These are phyloP conservation scores for Marronus borbonicus DNA, from an alignment of 2,888 invertebrate species.

Conservation along the genomic window DNA sequence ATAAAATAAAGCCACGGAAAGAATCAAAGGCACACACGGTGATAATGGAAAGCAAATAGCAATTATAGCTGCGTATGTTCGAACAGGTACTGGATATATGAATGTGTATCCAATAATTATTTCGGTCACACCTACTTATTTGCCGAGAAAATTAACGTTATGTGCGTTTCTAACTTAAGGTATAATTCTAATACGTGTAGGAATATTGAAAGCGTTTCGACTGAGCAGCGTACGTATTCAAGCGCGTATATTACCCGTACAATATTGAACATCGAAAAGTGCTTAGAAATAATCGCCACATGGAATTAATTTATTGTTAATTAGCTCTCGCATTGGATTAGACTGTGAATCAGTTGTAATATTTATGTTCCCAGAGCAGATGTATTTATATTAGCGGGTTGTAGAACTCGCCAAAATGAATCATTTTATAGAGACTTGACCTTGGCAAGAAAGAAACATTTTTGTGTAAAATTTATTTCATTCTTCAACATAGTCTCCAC, in stretches of 20 bases:
- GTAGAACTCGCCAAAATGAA: too few relatives aligned
- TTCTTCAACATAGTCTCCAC: too few relatives aligned
- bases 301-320: constrained; percentile 21
- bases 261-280: background rate
- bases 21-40: constrained; percentile 12
- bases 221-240: background rate
- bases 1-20: background rate
- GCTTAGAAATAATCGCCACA: background rate
- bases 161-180: constrained; percentile 1
- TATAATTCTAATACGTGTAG: background rate
- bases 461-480: too few relatives aligned
- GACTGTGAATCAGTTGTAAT: too few relatives aligned
- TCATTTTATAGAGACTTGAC: too few relatives aligned
- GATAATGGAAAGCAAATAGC: constrained; percentile 24
- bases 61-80: constrained; percentile 4
- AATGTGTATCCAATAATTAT: constrained; percentile 28
- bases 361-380: too few relatives aligned
- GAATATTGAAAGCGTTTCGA: constrained; percentile 21
- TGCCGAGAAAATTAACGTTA: constrained; percentile 37
- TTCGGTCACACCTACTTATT: constrained; percentile 34
- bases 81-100: constrained; percentile 11
- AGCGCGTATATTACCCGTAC: background rate
- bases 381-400: too few relatives aligned
- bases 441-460: too few relatives aligned
- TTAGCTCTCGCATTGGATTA: constrained; percentile 1